phyloP scores from a whole-genome alignment of 2,797 vertebrate species.

The Iguana delicatissima region DNA sequence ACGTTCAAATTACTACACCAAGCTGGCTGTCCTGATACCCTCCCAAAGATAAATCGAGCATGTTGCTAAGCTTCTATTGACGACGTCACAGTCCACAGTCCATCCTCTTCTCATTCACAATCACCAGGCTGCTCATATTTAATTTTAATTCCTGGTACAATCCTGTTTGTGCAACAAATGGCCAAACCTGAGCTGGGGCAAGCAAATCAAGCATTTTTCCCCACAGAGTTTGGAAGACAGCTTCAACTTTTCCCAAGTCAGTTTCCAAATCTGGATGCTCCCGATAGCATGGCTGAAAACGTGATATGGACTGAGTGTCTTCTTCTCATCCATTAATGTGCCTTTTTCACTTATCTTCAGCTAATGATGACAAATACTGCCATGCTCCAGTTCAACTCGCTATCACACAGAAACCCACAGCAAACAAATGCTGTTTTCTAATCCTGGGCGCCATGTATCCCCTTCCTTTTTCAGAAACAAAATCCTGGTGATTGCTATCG shows the following conservation, averaged over 20 bases:
- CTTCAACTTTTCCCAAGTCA: background rate
- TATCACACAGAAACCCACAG: background rate
- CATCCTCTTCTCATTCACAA: background rate
- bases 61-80: background rate
- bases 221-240: background rate
- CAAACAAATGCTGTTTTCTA: background rate
- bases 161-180: background rate
- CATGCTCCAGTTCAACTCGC: background rate
- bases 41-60: background rate
- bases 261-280: background rate
- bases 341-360: background rate
- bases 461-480: conserved; percentile 79
- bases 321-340: background rate
- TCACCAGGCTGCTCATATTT: background rate
- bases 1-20: too few species aligned
- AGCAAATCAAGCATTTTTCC: background rate
- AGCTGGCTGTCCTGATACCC: too few species aligned
- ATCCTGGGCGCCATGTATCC: background rate
- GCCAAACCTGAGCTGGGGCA: background rate
- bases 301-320: too few species aligned
- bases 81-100: background rate
- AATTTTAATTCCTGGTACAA: background rate
- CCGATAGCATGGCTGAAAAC: background rate
- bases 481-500: conserved; percentile 86
- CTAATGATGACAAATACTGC: background rate